Evolutionary conservation across 2,797 vertebrate species (phyloP).

Genomic region (Ceryle rudis): DNA sequence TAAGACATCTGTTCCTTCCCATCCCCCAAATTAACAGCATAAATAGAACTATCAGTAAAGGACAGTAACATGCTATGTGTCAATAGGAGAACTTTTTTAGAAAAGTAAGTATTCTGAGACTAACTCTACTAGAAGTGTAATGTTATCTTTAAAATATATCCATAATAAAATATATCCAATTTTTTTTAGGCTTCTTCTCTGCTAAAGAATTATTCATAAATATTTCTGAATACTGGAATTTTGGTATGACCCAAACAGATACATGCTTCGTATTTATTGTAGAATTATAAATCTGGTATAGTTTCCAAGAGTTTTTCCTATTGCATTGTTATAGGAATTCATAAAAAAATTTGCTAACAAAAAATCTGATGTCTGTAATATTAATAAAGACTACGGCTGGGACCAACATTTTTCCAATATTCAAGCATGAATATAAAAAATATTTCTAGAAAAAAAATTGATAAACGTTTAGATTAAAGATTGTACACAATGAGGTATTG

Average conservation of each 20-base stretch:
- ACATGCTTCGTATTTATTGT: background rate
- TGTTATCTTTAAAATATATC: background rate
- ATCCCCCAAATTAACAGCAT: background rate
- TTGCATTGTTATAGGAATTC: background rate
- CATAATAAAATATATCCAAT: background rate
- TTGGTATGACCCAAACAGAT: background rate
- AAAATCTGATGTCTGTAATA: background rate
- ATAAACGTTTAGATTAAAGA: background rate
- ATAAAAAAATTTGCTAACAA: background rate
- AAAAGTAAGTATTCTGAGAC: background rate
- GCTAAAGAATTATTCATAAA: background rate
- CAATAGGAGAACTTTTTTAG: background rate
- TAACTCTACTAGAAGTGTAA: background rate
- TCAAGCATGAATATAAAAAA: background rate
- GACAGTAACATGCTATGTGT: background rate
- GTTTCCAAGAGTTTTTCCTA: background rate
- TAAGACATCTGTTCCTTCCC: background rate
- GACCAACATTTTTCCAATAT: background rate
- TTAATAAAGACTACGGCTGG: background rate
- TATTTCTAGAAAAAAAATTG: background rate
- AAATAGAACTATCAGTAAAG: background rate
- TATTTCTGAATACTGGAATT: background rate
- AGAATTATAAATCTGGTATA: background rate
- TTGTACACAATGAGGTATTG: background rate
- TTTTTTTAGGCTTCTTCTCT: background rate